Percentiles rank a stretch among this genome's conserved stretches.
These are phyloP conservation scores for Steinernema feltiae DNA, from an alignment of 1,140 invertebrate genomes.

Conservation along the genomic window DNA sequence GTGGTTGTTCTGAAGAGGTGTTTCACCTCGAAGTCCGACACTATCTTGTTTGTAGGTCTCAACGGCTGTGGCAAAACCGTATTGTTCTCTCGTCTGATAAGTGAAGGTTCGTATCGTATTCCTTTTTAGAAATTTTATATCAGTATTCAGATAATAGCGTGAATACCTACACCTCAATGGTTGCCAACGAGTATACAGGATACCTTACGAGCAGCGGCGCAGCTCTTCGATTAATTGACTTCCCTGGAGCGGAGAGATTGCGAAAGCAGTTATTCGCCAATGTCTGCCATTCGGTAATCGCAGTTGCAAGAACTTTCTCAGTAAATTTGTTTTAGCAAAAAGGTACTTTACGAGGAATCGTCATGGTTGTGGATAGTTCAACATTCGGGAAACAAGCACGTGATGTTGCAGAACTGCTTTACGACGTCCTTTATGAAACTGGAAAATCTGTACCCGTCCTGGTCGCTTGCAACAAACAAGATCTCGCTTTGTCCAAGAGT, in stretches of 20 bases:
- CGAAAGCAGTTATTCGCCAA: slow-evolving; percentile 30
- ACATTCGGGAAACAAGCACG: slow-evolving; percentile 28
- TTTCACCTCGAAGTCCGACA: slow-evolving; percentile 18
- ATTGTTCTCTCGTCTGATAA: slow-evolving; percentile 23
- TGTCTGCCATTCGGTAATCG: not conserved
- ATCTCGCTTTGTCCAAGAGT: slow-evolving; percentile 25
- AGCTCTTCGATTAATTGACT: slow-evolving; percentile 25
- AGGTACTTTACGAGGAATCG: slow-evolving; percentile 18
- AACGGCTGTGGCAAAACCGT: slow-evolving; percentile 29
- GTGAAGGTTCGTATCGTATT: not conserved
- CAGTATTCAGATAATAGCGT: not conserved
- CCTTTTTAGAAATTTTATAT: not conserved
- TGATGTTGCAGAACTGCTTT: slow-evolving; percentile 34
- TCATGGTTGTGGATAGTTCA: slow-evolving; percentile 32
- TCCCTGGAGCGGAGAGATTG: slow-evolving; percentile 30
- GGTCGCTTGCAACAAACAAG: slow-evolving; percentile 36
- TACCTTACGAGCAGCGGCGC: slow-evolving; percentile 23
- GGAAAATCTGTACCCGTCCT: slow-evolving; percentile 27
- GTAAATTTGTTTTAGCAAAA: not conserved
- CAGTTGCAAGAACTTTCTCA: not conserved
- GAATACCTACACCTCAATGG: slow-evolving; percentile 12
- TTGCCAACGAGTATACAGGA: slow-evolving; percentile 25
- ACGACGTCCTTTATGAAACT: slow-evolving; percentile 26
- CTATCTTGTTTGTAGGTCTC: slow-evolving; percentile 23
- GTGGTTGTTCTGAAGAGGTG: not conserved